phyloP scores from a whole-genome alignment of 2,888 invertebrate genomes.

The Callosobruchus maculatus region DNA sequence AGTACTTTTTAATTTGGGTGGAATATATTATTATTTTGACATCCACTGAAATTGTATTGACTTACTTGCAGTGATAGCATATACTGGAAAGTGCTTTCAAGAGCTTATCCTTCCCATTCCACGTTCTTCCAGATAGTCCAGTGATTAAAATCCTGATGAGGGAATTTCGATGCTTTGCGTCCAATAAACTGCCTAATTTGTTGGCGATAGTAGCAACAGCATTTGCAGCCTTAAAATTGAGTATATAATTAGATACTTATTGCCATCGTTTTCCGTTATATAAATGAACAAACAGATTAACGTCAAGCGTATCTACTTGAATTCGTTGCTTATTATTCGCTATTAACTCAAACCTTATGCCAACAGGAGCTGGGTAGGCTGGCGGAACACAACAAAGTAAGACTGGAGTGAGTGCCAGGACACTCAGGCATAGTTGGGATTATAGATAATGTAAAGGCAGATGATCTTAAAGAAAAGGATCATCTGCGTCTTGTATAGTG shows the following conservation, averaged over 20 bases:
- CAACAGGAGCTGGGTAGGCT: too few relatives aligned
- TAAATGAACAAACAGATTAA: neutral
- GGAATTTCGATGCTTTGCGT: constrained; percentile 59
- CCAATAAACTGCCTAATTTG: constrained; percentile 63
- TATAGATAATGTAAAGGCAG: too few relatives aligned
- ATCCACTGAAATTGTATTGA: constrained; percentile 24
- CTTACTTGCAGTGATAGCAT: constrained; percentile 65
- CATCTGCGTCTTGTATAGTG: too few relatives aligned
- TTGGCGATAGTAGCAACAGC: constrained; percentile 76
- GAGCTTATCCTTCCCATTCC: constrained; percentile 84
- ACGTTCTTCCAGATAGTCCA: constrained; percentile 78
- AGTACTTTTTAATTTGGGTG: too few relatives aligned
- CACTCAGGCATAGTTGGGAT: too few relatives aligned
- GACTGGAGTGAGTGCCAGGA: too few relatives aligned
- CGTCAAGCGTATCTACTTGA: neutral
- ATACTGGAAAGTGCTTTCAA: constrained; percentile 74
- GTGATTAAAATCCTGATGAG: constrained; percentile 63
- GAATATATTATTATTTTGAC: too few relatives aligned
- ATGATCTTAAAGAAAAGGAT: too few relatives aligned
- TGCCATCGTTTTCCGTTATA: neutral
- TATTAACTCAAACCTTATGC: too few relatives aligned
- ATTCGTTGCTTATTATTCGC: too few relatives aligned
- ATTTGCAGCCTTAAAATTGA: constrained; percentile 63
- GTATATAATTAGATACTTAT: neutral
- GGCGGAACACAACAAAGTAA: too few relatives aligned